Percentiles rank a stretch among this genome's conserved stretches.
Conservation (phyloP, 2,113 vertebrate genomes). For the Bufo gargarizans region DNA sequence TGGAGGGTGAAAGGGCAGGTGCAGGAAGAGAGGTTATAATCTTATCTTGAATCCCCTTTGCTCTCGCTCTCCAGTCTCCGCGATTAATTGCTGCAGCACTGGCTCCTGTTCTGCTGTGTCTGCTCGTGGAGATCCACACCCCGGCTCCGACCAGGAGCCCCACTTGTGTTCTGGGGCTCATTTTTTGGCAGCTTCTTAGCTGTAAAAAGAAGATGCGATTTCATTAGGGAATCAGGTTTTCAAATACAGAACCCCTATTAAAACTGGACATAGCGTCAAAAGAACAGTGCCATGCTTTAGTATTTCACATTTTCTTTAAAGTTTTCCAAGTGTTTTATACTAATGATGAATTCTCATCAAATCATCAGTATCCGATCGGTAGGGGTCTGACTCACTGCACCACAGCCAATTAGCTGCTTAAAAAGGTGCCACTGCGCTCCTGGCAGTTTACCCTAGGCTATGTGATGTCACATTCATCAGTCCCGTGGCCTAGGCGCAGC, state of each 20-base stretch:
- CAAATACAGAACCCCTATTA: background rate
- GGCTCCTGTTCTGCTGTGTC: conserved; percentile 78
- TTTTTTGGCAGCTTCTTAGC: conserved; percentile 86
- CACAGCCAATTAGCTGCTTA: no score
- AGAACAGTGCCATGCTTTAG: background rate
- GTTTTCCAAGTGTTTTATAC: no score
- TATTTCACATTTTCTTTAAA: no score
- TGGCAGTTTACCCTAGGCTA: no score
- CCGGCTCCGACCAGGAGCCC: conserved; percentile 66
- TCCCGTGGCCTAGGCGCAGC: no score
- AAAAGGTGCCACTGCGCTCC: no score
- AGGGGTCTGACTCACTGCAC: no score
- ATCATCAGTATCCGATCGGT: no score
- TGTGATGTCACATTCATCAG: no score
- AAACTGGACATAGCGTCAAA: no score
- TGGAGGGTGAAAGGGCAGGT: conserved; percentile 45
- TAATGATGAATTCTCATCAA: no score
- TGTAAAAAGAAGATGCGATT: conserved; percentile 57
- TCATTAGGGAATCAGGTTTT: background rate
- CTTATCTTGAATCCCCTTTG: conserved; percentile 67
- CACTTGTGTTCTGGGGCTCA: conserved; percentile 75
- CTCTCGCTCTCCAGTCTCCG: conserved; percentile 6
- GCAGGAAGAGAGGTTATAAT: conserved; percentile 66
- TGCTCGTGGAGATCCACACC: conserved; percentile 83
- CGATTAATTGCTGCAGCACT: conserved; percentile 82